Evolutionary conservation across 2,113 vertebrate species (phyloP).

Genomic region (Buteo buteo): DNA sequence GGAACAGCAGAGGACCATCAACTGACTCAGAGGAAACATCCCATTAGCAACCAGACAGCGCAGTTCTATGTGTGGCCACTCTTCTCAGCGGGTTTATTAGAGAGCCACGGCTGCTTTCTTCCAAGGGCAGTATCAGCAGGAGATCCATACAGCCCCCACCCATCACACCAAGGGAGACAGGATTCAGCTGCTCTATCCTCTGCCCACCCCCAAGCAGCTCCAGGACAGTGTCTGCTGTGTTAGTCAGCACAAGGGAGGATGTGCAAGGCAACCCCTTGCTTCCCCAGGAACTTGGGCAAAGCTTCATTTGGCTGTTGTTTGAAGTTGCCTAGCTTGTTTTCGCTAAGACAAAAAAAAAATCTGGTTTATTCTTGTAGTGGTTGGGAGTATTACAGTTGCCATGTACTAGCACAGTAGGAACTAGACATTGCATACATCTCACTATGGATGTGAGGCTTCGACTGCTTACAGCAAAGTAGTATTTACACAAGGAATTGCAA

Average conservation of each 20-base stretch:
- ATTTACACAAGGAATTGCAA: neutral
- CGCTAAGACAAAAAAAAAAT: neutral
- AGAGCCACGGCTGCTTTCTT: neutral
- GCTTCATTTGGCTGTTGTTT: neutral
- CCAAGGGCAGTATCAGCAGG: neutral
- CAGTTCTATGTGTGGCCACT: neutral
- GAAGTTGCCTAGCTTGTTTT: neutral
- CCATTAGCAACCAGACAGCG: neutral
- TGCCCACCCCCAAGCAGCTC: neutral
- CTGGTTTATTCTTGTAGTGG: neutral
- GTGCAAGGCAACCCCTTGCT: neutral
- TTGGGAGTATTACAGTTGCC: neutral
- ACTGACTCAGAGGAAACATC: neutral
- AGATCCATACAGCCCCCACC: neutral
- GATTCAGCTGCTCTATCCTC: neutral
- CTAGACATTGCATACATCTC: neutral
- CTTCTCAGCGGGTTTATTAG: neutral
- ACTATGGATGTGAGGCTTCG: neutral
- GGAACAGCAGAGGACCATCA: neutral
- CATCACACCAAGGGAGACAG: neutral
- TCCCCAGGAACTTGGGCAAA: neutral
- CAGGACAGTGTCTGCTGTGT: neutral
- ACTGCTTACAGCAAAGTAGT: neutral
- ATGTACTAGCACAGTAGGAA: neutral
- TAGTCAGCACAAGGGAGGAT: neutral